Evolutionary conservation across 2,797 vertebrate species (phyloP).

Genomic region (Artibeus jamaicensis): DNA sequence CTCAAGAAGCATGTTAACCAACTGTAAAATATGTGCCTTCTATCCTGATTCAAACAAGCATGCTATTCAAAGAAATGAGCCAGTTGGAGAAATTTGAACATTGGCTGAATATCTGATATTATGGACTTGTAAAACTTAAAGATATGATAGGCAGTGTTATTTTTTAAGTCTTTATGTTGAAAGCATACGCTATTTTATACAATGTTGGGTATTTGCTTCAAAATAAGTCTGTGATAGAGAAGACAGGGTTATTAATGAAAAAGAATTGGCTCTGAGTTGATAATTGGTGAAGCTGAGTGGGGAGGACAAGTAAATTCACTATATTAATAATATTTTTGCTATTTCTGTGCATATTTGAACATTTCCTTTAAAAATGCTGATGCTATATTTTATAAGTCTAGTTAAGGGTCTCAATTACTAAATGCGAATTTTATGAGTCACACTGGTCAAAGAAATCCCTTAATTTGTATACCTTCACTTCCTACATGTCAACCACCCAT

Average conservation of each 20-base stretch:
- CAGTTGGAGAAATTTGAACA: neutral
- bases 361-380: conserved; percentile 15
- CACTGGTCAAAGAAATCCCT: neutral
- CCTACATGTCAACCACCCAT: neutral
- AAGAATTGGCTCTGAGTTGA: neutral
- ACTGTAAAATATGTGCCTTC: neutral
- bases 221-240: neutral
- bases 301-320: neutral
- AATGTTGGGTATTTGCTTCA: neutral
- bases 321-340: neutral
- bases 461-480: neutral
- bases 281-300: neutral
- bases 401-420: neutral
- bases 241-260: conserved; percentile 25
- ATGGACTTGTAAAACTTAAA: neutral
- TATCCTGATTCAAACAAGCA: conserved; percentile 6
- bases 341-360: neutral
- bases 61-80: neutral
- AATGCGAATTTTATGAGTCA: neutral
- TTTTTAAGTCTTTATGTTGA: conserved; percentile 3
- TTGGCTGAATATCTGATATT: neutral
- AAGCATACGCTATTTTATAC: neutral
- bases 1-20: conserved; percentile 4
- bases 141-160: neutral
- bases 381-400: neutral